Evolutionary conservation across 2,797 vertebrate genomes (phyloP).

Genomic region (Vireo griseus): DNA sequence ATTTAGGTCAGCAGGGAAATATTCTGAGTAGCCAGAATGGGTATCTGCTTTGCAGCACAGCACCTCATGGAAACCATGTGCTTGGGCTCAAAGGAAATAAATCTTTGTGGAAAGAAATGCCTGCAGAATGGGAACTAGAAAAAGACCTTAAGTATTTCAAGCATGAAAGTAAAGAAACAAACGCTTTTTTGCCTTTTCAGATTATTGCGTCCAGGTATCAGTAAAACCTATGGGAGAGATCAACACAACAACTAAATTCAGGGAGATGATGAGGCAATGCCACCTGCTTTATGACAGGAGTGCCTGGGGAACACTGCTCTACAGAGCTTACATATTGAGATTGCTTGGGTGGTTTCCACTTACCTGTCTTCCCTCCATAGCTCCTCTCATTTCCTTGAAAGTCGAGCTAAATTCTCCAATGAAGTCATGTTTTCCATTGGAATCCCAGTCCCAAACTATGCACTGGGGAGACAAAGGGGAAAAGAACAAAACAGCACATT

Average conservation of each 20-base stretch:
- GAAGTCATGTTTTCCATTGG: conserved; percentile 97
- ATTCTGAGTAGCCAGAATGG: background rate
- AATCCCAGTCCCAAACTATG: conserved; percentile 99
- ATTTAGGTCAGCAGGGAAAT: background rate
- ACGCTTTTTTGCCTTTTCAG: background rate
- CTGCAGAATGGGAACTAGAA: background rate
- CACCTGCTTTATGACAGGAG: background rate
- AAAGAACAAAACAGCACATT: background rate
- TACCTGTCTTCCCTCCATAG: conserved; percentile 96
- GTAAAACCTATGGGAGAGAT: background rate
- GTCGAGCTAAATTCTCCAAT: conserved; percentile 96
- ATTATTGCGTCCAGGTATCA: background rate
- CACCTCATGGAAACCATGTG: background rate
- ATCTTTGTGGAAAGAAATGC: background rate
- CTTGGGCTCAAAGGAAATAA: background rate
- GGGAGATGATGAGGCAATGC: background rate
- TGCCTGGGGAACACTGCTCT: background rate
- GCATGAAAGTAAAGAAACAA: background rate
- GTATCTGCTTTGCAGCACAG: background rate
- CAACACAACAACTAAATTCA: background rate
- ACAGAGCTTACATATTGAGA: background rate
- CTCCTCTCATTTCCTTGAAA: conserved; percentile 91
- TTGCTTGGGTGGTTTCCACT: background rate
- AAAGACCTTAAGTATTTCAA: background rate
- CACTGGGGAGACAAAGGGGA: conserved; percentile 78